Evolutionary conservation across 2,888 invertebrate species (phyloP).

Genomic region (Drosophila paucipuncta): DNA sequence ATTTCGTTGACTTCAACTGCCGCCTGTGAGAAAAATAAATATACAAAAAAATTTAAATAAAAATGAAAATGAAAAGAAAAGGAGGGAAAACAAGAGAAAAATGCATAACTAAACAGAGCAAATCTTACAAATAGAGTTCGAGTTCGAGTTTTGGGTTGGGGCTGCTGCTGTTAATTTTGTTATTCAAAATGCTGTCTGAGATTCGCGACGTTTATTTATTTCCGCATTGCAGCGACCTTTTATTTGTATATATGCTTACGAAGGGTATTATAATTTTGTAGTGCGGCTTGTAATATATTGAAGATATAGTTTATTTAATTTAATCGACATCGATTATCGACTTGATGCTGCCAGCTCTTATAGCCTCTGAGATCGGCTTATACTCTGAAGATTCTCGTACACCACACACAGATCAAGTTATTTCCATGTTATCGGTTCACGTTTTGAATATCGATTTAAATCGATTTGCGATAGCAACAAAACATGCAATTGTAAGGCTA

Average conservation of each 20-base stretch:
- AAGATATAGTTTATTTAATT: not conserved
- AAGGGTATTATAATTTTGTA: not conserved
- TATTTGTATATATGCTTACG: not conserved
- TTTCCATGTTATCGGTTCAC: not conserved
- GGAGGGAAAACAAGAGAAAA: conserved; percentile 35
- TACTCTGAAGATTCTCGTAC: not conserved
- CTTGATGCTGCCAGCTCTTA: not conserved
- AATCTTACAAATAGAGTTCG: conserved; percentile 35
- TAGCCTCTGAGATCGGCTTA: not conserved
- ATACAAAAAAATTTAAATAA: conserved; percentile 62
- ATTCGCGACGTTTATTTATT: conserved; percentile 84
- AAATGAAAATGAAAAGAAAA: conserved; percentile 24
- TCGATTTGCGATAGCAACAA: not conserved
- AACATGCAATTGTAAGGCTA: not conserved
- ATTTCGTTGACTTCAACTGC: conserved; percentile 37
- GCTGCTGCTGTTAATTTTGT: conserved; percentile 81
- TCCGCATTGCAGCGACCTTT: conserved; percentile 64
- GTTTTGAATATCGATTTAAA: not conserved
- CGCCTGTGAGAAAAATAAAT: conserved; percentile 60
- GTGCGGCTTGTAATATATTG: not conserved
- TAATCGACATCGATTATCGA: not conserved
- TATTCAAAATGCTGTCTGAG: conserved; percentile 82
- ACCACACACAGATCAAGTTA: not conserved
- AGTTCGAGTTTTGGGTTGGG: conserved; percentile 35
- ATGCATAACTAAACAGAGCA: conserved; percentile 71